Percentiles rank a stretch among this genome's conserved stretches.
Conservation (phyloP, 2,888 invertebrate genomes). For the Heteropelma amictum region DNA sequence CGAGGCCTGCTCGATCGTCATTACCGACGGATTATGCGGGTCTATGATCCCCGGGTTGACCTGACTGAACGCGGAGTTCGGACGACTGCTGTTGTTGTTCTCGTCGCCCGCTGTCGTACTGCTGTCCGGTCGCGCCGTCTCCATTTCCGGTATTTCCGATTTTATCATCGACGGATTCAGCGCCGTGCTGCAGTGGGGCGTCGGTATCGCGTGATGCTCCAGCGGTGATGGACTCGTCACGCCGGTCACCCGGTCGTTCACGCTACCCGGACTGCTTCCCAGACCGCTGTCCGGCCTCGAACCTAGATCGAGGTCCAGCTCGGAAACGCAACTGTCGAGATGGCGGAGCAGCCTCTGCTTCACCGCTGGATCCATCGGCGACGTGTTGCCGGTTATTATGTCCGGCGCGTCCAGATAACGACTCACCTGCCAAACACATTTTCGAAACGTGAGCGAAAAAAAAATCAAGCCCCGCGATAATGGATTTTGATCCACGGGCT, state of each 20-base stretch:
- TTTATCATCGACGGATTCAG: slow-evolving; percentile 62
- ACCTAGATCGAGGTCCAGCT: slow-evolving; percentile 81
- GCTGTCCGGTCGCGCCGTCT: slow-evolving; percentile 74
- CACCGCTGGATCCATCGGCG: slow-evolving; percentile 80
- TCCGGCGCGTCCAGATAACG: slow-evolving; percentile 82
- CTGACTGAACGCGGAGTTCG: slow-evolving; percentile 72
- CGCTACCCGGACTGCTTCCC: slow-evolving; percentile 76
- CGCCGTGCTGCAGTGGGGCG: slow-evolving; percentile 76
- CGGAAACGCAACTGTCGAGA: slow-evolving; percentile 82
- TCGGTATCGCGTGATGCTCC: slow-evolving; percentile 72
- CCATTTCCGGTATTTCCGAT: slow-evolving; percentile 67
- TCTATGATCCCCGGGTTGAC: slow-evolving; percentile 67
- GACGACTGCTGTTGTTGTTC: slow-evolving; percentile 77
- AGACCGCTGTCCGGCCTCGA: slow-evolving; percentile 75
- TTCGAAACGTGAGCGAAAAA: slow-evolving; percentile 23
- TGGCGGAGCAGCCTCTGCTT: slow-evolving; percentile 82
- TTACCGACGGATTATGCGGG: slow-evolving; percentile 62
- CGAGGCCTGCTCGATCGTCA: slow-evolving; percentile 65
- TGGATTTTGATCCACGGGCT: too few species aligned
- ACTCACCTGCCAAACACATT: slow-evolving; percentile 79
- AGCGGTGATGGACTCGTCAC: slow-evolving; percentile 70
- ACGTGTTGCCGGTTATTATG: slow-evolving; percentile 80
- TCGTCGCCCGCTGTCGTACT: slow-evolving; percentile 78
- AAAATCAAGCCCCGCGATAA: neutral
- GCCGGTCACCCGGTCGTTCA: slow-evolving; percentile 72